These are phyloP conservation scores for Clarias gariepinus DNA, from an alignment of 2,113 vertebrate genomes.

Conservation along the genomic window DNA sequence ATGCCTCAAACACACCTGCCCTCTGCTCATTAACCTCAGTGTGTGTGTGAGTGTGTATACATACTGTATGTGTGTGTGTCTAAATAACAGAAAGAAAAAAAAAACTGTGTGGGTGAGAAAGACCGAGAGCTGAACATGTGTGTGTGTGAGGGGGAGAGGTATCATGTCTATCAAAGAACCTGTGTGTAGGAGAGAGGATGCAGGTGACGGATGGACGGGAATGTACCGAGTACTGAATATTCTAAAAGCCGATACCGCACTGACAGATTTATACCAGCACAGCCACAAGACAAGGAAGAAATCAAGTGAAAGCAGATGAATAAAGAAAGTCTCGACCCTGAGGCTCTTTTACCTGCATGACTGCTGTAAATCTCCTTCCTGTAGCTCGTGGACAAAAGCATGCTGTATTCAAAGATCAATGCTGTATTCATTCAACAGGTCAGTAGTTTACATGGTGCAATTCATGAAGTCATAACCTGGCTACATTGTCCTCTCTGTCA, in stretches of 20 bases:
- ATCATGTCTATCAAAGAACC: neutral
- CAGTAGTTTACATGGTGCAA: neutral
- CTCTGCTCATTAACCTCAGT: constrained; percentile 51
- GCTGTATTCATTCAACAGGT: neutral
- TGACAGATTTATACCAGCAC: neutral
- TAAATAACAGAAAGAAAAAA: constrained; percentile 4
- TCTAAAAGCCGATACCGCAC: neutral
- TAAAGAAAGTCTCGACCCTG: neutral
- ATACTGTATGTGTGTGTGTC: neutral
- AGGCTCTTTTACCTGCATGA: neutral
- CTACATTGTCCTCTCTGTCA: neutral
- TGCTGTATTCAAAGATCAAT: neutral
- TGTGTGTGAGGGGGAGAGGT: neutral
- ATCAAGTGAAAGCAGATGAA: neutral
- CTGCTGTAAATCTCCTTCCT: neutral
- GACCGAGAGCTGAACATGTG: neutral
- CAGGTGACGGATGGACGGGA: neutral
- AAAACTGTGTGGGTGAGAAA: neutral
- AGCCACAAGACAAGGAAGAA: neutral
- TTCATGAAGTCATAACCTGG: neutral
- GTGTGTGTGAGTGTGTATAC: neutral
- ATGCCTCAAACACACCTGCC: constrained; percentile 54
- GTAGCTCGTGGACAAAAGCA: neutral
- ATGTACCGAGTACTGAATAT: neutral
- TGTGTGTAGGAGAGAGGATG: neutral